A percentile compares a stretch with the other conserved stretches of the same genome.
Conservation (phyloP, 2,888 invertebrate genomes). For the Drosophila quinaria region DNA sequence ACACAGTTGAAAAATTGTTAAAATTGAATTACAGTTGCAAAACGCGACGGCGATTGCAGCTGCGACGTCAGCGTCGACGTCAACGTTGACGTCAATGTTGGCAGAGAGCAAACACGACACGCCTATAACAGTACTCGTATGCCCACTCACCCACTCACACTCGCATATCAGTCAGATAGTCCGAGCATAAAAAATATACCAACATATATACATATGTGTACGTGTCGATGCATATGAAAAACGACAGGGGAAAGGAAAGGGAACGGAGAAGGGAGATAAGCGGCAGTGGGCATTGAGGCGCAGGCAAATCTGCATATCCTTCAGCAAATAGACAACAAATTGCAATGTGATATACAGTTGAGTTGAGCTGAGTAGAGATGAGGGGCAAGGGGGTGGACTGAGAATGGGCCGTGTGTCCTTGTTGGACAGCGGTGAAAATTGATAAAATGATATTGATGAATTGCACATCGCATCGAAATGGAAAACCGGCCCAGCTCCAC, state of each 20-base stretch:
- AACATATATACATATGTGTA: constrained; percentile 15
- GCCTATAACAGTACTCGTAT: constrained; percentile 12
- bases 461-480: constrained; percentile 76
- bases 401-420: constrained; percentile 26
- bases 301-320: constrained; percentile 77
- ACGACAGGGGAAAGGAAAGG: constrained; percentile 41
- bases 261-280: not conserved
- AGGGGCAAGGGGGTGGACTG: not conserved
- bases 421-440: constrained; percentile 83
- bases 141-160: constrained; percentile 18
- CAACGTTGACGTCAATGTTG: constrained; percentile 30
- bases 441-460: constrained; percentile 85
- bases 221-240: constrained; percentile 70
- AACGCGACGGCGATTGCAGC: constrained; percentile 70
- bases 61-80: constrained; percentile 34
- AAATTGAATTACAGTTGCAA: constrained; percentile 83
- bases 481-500: constrained; percentile 34
- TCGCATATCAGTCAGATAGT: constrained; percentile 36
- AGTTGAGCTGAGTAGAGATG: constrained; percentile 62
- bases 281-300: constrained; percentile 30
- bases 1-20: constrained; percentile 85
- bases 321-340: constrained; percentile 81
- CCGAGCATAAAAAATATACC: constrained; percentile 26
- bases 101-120: constrained; percentile 21
- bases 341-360: constrained; percentile 79